Conservation (phyloP, 2,113 vertebrate species). For the Cyphomyrus discorhynchus region DNA sequence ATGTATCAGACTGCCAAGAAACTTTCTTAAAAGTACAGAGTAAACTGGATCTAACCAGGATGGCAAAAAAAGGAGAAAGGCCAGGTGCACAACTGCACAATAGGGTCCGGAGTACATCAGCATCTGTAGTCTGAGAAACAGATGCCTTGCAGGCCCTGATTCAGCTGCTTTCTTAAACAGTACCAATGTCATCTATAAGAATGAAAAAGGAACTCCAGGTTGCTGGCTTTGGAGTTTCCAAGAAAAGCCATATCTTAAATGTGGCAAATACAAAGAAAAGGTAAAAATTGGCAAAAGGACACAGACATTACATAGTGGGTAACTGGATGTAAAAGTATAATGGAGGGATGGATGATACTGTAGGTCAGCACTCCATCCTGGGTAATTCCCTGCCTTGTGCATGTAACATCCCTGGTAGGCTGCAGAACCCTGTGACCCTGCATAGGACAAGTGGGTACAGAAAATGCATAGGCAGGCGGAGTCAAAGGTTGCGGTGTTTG, state of each 20-base stretch:
- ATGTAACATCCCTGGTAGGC: not conserved
- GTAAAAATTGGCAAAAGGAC: not conserved
- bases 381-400: not conserved
- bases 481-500: not conserved
- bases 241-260: not conserved
- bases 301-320: not conserved
- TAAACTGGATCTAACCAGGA: not conserved
- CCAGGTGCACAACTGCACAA: not conserved
- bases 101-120: not conserved
- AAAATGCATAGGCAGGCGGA: not conserved
- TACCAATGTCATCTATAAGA: not conserved
- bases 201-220: not conserved
- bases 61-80: not conserved
- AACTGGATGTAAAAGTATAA: not conserved
- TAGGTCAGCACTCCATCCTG: not conserved
- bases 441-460: not conserved
- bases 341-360: not conserved
- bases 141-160: not conserved
- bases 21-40: not conserved
- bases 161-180: not conserved
- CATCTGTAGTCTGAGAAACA: not conserved
- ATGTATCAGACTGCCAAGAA: not conserved
- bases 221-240: not conserved
- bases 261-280: not conserved
- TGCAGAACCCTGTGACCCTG: not conserved